phyloP scores from a whole-genome alignment of 2,797 vertebrate genomes.

The Lithobates pipiens region DNA sequence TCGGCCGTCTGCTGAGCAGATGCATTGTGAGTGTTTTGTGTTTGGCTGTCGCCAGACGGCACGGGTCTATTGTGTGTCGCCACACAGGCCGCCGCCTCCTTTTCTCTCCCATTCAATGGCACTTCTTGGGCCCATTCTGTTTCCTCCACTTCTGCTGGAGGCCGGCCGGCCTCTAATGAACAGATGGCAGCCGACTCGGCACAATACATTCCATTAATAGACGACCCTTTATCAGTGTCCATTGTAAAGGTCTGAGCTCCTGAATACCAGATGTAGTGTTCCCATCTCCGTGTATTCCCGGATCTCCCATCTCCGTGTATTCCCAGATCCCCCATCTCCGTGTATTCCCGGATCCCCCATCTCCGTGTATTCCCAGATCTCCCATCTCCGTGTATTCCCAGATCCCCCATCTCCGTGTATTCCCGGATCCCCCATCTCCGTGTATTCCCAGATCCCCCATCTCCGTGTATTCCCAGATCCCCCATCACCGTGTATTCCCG shows the following conservation, averaged over 20 bases:
- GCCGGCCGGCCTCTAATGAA: slow-evolving; percentile 58
- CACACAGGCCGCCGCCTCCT: slow-evolving; percentile 30
- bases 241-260: slow-evolving; percentile 37
- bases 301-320: neutral
- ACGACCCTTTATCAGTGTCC: slow-evolving; percentile 32
- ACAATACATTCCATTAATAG: slow-evolving; percentile 59
- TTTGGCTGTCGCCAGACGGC: slow-evolving; percentile 55
- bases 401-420: no score
- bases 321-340: no score
- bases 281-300: neutral
- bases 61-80: slow-evolving; percentile 45
- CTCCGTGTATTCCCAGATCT: no score
- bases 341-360: no score
- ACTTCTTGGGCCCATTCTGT: slow-evolving; percentile 35
- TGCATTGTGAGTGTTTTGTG: slow-evolving; percentile 48
- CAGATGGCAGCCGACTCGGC: slow-evolving; percentile 62
- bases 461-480: no score
- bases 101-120: slow-evolving; percentile 50
- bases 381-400: no score
- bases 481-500: no score
- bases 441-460: no score
- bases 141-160: slow-evolving; percentile 36
- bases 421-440: no score
- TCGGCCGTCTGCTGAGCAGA: slow-evolving; percentile 48
- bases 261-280: slow-evolving; percentile 31